phyloP scores from a whole-genome alignment of 2,113 vertebrate genomes.

The Chloroceryle aenea region DNA sequence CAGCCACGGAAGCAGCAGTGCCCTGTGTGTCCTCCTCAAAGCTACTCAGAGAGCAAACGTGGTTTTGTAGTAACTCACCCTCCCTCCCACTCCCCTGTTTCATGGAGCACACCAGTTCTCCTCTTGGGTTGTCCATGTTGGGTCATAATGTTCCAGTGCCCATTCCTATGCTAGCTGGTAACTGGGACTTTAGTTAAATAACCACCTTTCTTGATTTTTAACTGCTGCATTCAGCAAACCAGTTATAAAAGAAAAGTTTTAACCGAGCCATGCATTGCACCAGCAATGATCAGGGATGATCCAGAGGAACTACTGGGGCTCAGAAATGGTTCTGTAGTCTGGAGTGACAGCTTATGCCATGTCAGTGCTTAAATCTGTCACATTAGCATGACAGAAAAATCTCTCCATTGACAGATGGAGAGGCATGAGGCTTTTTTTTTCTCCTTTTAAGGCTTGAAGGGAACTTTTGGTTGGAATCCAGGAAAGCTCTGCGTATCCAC shows the following conservation, averaged over 20 bases:
- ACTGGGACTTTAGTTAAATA: not conserved
- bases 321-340: not conserved
- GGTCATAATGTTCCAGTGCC: rapidly evolving
- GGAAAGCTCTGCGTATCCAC: not conserved
- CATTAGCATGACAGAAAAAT: not conserved
- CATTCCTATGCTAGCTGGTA: not conserved
- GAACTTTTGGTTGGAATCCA: not conserved
- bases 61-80: no score
- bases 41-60: not conserved
- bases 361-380: not conserved
- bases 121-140: not conserved
- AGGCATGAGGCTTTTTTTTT: not conserved
- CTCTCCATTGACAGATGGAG: not conserved
- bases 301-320: not conserved
- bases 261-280: not conserved
- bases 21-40: not conserved
- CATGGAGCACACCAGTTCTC: not conserved
- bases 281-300: not conserved
- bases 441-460: not conserved
- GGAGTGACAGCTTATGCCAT: not conserved
- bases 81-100: not conserved
- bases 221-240: not conserved
- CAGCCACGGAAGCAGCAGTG: rapidly evolving
- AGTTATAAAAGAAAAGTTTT: not conserved
- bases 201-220: not conserved